These are phyloP conservation scores for Aphelenchoides fujianensis DNA, from an alignment of 1,140 invertebrate genomes.

Conservation along the genomic window DNA sequence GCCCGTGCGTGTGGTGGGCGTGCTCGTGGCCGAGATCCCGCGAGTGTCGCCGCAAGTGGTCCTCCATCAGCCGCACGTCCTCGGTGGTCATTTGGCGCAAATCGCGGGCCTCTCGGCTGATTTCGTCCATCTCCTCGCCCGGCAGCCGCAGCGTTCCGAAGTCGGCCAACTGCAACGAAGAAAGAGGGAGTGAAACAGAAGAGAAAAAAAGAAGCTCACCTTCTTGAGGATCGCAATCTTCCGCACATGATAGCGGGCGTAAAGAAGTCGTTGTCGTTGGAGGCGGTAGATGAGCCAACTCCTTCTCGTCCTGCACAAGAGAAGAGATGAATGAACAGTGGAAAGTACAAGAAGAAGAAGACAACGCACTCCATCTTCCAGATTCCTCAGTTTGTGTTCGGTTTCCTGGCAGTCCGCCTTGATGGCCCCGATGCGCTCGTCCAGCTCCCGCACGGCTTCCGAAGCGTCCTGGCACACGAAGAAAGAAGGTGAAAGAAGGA, in stretches of 20 bases:
- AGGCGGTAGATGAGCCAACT: conserved; percentile 24
- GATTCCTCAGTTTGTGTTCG: neutral
- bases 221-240: conserved; percentile 36
- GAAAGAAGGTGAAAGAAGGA: neutral
- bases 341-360: no score
- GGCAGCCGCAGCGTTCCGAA: conserved; percentile 15
- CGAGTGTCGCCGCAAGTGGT: neutral
- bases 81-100: conserved; percentile 8
- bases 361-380: conserved; percentile 3
- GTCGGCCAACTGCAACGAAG: conserved; percentile 19
- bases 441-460: neutral
- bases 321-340: conserved; percentile 7
- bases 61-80: conserved; percentile 1
- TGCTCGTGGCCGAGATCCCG: neutral
- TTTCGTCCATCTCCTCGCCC: neutral
- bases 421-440: conserved; percentile 15
- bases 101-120: neutral
- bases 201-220: conserved; percentile 18
- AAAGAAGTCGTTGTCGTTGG: conserved; percentile 26
- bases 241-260: conserved; percentile 32
- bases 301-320: conserved; percentile 27
- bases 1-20: neutral
- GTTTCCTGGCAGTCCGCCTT: conserved; percentile 19
- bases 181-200: neutral
- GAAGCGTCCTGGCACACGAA: conserved; percentile 25